Base-by-base conservation (phyloP, 2,888 invertebrate genomes). In the Hypselothyrea guttata region DNA sequence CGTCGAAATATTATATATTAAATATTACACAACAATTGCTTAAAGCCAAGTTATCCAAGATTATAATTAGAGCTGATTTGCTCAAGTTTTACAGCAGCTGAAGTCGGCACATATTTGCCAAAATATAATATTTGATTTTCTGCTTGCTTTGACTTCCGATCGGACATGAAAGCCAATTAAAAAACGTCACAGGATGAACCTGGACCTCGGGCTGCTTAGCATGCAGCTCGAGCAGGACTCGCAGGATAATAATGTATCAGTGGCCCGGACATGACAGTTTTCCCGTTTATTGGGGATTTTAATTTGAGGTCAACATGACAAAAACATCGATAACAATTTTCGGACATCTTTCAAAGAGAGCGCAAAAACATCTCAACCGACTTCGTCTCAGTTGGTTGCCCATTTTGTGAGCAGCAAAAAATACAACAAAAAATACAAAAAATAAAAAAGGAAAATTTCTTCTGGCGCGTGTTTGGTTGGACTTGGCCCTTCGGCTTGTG, bases 261-360 rank as follows among this genome's bases (percentile, higher is more conserved):
- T 55, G 66, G 54, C 45, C 51, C 60, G 59, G 77, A 72, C 63
- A 67, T 83, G 78, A 79, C 78, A 79, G 85, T 62, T 84, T 57
- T 56, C 42, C 54, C 69, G 62, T 72, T 66, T 82, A 71, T 84
- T 75, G 69, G 63, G 63, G 75, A 84, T 83, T 84, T 78, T 79
- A 85, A 79, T 85, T 79, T 79, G 78, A 79, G 76, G 63, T 66
- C 68, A 85, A 85, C 84, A 81, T 81, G 79, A 81, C 79, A 81
- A 81, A 85, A 86, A 86, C 81, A 81, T 86, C 86, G 81, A 81
- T 81, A 77, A 85, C 84, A 76, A 77, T 77, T 84, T 83, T 78
- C 66, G 65, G 79, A 79, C 85, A 75, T 62, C 71, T 74, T 45
- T 28, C 57, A 45, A 57, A 64, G 2, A 2, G 5, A 22, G 22